Evolutionary conservation across 2,113 vertebrate species (phyloP), one percentile per base, ranked within the genome.

Genomic region (Galemys pyrenaicus): DNA sequence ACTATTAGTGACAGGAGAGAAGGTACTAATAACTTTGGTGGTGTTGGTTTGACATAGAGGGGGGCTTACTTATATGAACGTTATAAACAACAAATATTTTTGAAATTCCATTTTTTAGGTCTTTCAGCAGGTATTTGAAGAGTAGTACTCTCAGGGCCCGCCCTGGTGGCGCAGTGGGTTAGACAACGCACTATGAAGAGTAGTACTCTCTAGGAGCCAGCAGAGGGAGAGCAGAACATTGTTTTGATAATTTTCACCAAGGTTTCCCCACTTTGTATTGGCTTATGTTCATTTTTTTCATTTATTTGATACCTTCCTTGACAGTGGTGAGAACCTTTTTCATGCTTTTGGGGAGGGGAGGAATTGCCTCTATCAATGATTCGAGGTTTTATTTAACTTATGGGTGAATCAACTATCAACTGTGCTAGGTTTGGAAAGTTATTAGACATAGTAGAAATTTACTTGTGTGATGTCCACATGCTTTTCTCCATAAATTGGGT

Each of bases 221-320:
- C 94, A 98, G 97, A 94, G 97, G 97, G 97, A 75, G 96, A 89
- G 22, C 91, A 44, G 90, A 85, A 37, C 92, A 78, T 54, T 78
- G 56, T 71, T 97, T 94, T 95, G 37, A 41, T 35, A 26, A 54
- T 91, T 94, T 85, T 85, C 3, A 54, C 28, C 51, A 51, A 64
- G 2, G 77, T 84, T 77, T 81, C 49, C 39, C 94, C 22, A 49
- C 54, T 68, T 5, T 83, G 15, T 56, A 84, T 26, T 51, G 71
- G 24, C 19, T 81, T 92, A 77, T 89, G 32, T 54, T 91, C 28
- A 32, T n/a, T 41, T 71, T 28, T 17, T 28, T 6, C 3, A 32
- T 5, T 20, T 60, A 67, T 87, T 73, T 92, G 49, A 91, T 54
- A 44, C 15, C 74, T 44, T 81, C 32, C 20, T 64, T 70, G 26